Base-by-base conservation (phyloP, 2,888 invertebrate genomes). In the Carcina quercana region DNA sequence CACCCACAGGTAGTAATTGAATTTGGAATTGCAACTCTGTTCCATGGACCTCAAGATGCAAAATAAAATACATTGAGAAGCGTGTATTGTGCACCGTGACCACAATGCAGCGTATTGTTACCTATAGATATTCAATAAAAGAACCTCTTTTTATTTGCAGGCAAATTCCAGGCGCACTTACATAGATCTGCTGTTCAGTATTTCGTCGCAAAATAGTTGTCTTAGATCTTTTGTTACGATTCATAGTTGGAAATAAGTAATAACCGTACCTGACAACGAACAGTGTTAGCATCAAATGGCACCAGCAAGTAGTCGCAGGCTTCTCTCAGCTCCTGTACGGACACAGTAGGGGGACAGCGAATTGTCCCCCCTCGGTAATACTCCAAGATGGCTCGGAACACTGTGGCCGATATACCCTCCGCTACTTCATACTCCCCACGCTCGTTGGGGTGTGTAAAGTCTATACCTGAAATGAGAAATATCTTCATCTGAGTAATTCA, bases 221-320 rank as follows among this genome's bases (percentile, higher is more conserved):
- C 8, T n/a, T 17, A 5, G 4, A 4, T 5, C 17, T 17, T 17
- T 17, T 17, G 17, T 17, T 17, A 17, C 5, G 21, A n/a, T 6
- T 4, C 21, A n/a, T 21, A n/a, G 7, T 15, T 13, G 12, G 2
- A n/a, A 15, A n/a, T n/a, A n/a, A n/a, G n/a, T n/a, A n/a, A n/a
- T n/a, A n/a, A n/a, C n/a, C 14, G 30, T 12, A 80, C 82, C 74
- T 82, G 82, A 75, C 97, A 98, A 57, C 96, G 91, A 32, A 99
- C 93, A 25, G 97, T 97, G 46, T 89, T 91, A 6, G 98, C 96
- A 80, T 97, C 97, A 66, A 99, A 99, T 8, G 99, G 99, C 60
- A 99, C 94, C 25, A 99, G 87, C 34, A 99, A 86, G 72, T 99
- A 99, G 73, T 99, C 99, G 66, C 99, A 99, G 12, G 99, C 98